Conservation (phyloP, 2,888 invertebrate genomes). For the Lycia hirtaria region DNA sequence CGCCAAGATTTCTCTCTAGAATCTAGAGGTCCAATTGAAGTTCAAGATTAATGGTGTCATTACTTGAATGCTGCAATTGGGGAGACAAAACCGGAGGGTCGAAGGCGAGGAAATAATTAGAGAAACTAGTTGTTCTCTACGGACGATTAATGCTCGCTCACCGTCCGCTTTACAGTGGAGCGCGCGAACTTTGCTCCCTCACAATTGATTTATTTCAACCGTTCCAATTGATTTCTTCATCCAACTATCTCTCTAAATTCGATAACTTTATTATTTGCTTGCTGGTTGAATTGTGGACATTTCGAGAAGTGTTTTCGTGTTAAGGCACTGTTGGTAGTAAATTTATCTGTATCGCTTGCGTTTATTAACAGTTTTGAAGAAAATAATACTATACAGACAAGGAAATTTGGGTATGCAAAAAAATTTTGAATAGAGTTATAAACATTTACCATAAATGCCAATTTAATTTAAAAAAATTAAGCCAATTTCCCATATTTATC, state of each 20-base stretch:
- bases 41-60: conserved; percentile 59
- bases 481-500: no score
- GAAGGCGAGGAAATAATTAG: conserved; percentile 74
- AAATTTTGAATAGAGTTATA: no score
- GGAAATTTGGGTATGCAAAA: no score
- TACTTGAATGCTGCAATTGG: conserved; percentile 59
- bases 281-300: neutral
- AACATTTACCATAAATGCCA: no score
- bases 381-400: no score
- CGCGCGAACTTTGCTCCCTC: conserved; percentile 54
- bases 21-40: conserved; percentile 49
- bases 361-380: no score
- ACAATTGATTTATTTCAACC: conserved; percentile 30
- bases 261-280: neutral
- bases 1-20: conserved; percentile 20
- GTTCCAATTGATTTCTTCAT: conserved; percentile 27
- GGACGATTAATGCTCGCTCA: conserved; percentile 75
- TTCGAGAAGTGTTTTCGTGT: neutral
- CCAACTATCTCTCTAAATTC: conserved; percentile 8
- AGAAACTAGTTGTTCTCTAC: conserved; percentile 70
- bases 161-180: conserved; percentile 61
- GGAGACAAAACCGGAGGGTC: conserved; percentile 67
- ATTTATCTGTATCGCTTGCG: no score
- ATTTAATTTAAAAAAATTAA: no score
- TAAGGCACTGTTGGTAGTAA: no score